These are phyloP conservation scores for Sula dactylatra DNA, from an alignment of 2,113 vertebrate genomes.

Conservation along the genomic window DNA sequence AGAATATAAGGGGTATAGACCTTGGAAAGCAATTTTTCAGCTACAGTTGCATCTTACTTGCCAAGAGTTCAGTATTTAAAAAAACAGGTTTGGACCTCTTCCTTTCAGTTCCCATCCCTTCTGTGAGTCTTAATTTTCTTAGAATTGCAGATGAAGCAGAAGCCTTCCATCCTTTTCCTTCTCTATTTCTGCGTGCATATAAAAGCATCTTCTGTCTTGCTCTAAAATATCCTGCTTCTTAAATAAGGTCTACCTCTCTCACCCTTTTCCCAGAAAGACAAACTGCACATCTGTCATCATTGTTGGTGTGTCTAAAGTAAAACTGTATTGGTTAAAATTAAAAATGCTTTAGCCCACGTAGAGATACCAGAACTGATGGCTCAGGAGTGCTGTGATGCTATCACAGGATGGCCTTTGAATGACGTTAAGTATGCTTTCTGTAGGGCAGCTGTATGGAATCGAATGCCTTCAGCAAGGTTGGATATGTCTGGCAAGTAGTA, in stretches of 20 bases:
- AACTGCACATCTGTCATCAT: background rate
- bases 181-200: background rate
- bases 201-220: background rate
- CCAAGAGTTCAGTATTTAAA: background rate
- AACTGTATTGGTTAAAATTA: background rate
- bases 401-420: background rate
- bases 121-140: background rate
- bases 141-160: background rate
- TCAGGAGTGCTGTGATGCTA: background rate
- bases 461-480: background rate
- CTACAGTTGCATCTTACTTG: background rate
- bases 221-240: background rate
- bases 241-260: background rate
- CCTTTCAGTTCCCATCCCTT: background rate
- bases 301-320: background rate
- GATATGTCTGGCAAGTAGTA: rapidly evolving
- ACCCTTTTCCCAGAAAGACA: background rate
- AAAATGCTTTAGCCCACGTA: background rate
- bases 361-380: background rate
- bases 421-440: background rate
- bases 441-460: background rate
- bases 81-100: background rate
- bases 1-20: background rate
- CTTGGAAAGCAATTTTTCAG: background rate
- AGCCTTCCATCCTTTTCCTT: background rate